Evolutionary conservation across 2,113 vertebrate species (phyloP).

Genomic region (Scalopus aquaticus): DNA sequence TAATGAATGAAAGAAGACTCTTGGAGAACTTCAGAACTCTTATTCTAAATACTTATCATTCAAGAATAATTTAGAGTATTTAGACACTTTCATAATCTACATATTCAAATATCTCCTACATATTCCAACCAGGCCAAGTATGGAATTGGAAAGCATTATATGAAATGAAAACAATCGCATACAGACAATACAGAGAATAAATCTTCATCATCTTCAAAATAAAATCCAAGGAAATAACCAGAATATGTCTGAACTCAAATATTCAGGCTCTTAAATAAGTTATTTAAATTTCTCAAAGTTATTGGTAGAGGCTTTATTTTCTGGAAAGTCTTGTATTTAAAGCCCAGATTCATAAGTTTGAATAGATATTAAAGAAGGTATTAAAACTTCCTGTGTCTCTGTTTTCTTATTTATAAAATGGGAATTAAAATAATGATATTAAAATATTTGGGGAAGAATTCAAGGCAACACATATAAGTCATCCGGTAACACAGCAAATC

Average conservation of each 20-base stretch:
- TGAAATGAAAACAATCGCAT: background rate
- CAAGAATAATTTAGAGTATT: background rate
- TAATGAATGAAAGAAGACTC: background rate
- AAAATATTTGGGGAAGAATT: background rate
- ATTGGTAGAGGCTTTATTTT: background rate
- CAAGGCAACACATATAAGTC: background rate
- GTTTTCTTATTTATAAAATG: constrained; percentile 10
- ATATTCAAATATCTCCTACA: constrained; percentile 19
- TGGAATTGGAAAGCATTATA: background rate
- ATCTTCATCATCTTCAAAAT: background rate
- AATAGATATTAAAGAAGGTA: background rate
- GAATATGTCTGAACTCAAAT: background rate
- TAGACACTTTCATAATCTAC: background rate
- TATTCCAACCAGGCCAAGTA: background rate
- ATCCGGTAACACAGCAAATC: background rate
- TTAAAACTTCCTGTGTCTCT: background rate
- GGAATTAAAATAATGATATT: constrained; percentile 21
- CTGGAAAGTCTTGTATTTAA: background rate
- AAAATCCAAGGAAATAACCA: background rate
- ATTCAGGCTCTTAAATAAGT: background rate
- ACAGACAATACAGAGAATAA: background rate
- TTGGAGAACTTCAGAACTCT: background rate
- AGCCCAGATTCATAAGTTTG: background rate
- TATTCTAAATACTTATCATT: background rate
- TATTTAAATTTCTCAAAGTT: background rate